Percentiles rank a stretch among this genome's conserved stretches.
Evolutionary conservation across 2,888 invertebrate genomes (phyloP).

Genomic region (Synanthedon tipuliformis): DNA sequence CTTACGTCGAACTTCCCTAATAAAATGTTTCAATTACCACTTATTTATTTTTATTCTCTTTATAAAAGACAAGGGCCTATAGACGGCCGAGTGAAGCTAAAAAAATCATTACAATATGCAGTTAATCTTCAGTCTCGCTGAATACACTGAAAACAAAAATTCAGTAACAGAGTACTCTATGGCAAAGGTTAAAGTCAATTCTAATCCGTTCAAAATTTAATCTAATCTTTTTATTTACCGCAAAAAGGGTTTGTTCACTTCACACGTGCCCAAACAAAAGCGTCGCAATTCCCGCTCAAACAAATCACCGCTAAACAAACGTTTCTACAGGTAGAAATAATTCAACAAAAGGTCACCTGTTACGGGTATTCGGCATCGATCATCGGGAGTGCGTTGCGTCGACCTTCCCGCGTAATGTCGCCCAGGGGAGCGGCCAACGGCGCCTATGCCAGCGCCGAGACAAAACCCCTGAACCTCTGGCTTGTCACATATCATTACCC

Average conservation of each 20-base stretch:
- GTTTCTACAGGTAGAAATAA: conserved; percentile 66
- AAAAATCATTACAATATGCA: too few species aligned
- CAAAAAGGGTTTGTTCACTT: conserved; percentile 24
- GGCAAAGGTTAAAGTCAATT: not conserved
- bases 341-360: conserved; percentile 68
- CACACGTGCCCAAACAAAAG: conserved; percentile 32
- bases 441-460: conserved; percentile 33
- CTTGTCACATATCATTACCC: conserved; percentile 43
- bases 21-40: conserved; percentile 9
- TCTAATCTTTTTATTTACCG: conserved; percentile 25
- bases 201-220: conserved; percentile 1
- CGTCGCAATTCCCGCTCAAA: conserved; percentile 51
- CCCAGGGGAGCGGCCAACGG: conserved; percentile 32
- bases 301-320: conserved; percentile 66
- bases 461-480: conserved; percentile 48
- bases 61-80: conserved; percentile 4
- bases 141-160: not conserved
- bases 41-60: conserved; percentile 1
- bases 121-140: too few species aligned
- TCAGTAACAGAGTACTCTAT: not conserved
- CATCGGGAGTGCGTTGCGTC: conserved; percentile 61
- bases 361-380: conserved; percentile 66
- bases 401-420: conserved; percentile 49
- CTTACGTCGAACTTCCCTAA: conserved; percentile 8
- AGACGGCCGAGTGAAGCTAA: too few species aligned